These are phyloP conservation scores for Ataeniobius toweri DNA, from an alignment of 2,797 vertebrate species.

Conservation along the genomic window DNA sequence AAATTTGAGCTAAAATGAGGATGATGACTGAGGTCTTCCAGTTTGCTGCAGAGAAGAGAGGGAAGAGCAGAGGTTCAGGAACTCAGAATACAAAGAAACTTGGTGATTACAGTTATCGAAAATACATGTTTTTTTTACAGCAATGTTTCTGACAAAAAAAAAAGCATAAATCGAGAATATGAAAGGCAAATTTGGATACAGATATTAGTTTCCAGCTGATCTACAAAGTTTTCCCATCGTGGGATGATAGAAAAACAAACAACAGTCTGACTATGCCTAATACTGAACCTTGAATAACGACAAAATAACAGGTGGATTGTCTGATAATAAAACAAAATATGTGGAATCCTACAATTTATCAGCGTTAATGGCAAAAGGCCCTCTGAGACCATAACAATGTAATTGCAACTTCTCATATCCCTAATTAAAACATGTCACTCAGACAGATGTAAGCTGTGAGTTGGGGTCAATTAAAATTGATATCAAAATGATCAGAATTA, in stretches of 20 bases:
- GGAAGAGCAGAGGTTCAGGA: constrained; percentile 66
- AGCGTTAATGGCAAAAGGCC: constrained; percentile 55
- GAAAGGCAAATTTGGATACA: neutral
- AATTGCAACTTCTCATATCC: constrained; percentile 71
- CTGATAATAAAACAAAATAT: constrained; percentile 55
- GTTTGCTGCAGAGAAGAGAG: constrained; percentile 59
- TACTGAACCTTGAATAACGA: constrained; percentile 30
- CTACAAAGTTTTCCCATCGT: constrained; percentile 15
- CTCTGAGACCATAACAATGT: constrained; percentile 46
- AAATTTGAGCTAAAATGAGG: constrained; percentile 79
- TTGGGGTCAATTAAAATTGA: constrained; percentile 72
- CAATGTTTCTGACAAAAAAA: constrained; percentile 21
- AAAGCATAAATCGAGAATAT: constrained; percentile 15
- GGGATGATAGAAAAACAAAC: constrained; percentile 27
- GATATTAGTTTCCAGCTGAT: constrained; percentile 19
- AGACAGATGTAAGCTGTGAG: constrained; percentile 75
- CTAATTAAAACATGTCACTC: constrained; percentile 76
- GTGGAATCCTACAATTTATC: constrained; percentile 62
- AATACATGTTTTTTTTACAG: constrained; percentile 11
- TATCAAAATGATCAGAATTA: constrained; percentile 76
- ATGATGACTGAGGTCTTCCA: constrained; percentile 85
- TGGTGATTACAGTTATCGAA: constrained; percentile 45
- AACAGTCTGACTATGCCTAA: constrained; percentile 15
- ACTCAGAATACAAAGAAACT: constrained; percentile 48
- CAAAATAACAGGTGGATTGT: constrained; percentile 55